Evolutionary conservation across 2,888 invertebrate species (phyloP).

Genomic region (Xestia xanthographa): DNA sequence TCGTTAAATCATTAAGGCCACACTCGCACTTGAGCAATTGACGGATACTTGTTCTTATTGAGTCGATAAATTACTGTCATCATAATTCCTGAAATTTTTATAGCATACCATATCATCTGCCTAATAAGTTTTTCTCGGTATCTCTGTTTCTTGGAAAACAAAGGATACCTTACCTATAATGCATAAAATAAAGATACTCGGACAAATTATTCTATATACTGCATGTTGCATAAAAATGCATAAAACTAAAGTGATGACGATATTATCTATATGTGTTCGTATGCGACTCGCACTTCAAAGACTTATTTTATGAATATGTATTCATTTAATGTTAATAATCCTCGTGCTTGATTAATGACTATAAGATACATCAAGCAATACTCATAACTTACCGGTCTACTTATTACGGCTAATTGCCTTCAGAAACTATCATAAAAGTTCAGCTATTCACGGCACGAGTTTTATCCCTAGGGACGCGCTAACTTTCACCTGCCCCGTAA

Average conservation of each 20-base stretch:
- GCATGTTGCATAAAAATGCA: slow-evolving; percentile 24
- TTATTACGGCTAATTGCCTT: slow-evolving; percentile 15
- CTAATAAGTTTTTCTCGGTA: slow-evolving; percentile 15
- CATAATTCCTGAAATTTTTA: slow-evolving; percentile 23
- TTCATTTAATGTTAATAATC: slow-evolving; percentile 27
- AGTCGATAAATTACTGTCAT: slow-evolving; percentile 29
- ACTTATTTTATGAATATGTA: slow-evolving; percentile 24
- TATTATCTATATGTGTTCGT: background rate
- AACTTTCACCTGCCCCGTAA: slow-evolving; percentile 13
- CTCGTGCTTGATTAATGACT: slow-evolving; percentile 28
- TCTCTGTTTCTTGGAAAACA: slow-evolving; percentile 36
- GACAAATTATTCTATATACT: slow-evolving; percentile 23
- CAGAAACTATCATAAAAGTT: slow-evolving; percentile 13
- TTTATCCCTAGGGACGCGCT: background rate
- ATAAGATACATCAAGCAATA: slow-evolving; percentile 11
- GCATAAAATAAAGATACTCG: slow-evolving; percentile 17
- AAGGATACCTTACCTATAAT: slow-evolving; percentile 13
- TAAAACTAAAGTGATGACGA: slow-evolving; percentile 8
- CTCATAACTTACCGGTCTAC: background rate
- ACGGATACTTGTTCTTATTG: slow-evolving; percentile 50
- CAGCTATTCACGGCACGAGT: background rate
- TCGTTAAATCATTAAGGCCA: slow-evolving; percentile 34
- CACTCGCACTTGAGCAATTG: slow-evolving; percentile 9
- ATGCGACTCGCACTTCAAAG: slow-evolving; percentile 25
- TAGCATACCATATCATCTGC: slow-evolving; percentile 11